A percentile compares a stretch with the other conserved stretches of the same genome.
phyloP scores from a whole-genome alignment of 2,797 vertebrate species.

The Falco peregrinus region DNA sequence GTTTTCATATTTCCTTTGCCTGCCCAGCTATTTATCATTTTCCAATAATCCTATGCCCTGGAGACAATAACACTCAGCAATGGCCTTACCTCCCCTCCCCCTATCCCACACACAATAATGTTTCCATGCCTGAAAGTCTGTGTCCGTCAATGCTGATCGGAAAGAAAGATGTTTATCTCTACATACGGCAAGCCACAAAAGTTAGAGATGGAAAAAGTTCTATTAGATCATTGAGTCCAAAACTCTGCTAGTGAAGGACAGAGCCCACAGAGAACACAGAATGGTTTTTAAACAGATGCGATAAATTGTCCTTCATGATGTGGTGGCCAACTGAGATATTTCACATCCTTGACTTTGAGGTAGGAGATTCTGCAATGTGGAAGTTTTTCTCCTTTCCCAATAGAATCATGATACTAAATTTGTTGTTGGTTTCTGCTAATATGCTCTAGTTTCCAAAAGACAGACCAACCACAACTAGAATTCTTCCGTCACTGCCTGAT shows the following conservation, averaged over 20 bases:
- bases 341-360: slow-evolving; percentile 60
- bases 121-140: slow-evolving; percentile 58
- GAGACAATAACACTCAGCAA: slow-evolving; percentile 79
- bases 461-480: slow-evolving; percentile 69
- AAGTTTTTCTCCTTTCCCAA: slow-evolving; percentile 61
- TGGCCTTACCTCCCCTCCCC: slow-evolving; percentile 36
- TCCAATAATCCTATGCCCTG: slow-evolving; percentile 86
- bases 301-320: slow-evolving; percentile 36
- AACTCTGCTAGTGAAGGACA: slow-evolving; percentile 17
- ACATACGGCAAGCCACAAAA: slow-evolving; percentile 55
- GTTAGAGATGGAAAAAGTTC: slow-evolving; percentile 56
- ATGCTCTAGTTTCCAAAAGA: slow-evolving; percentile 59
- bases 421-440: slow-evolving; percentile 59
- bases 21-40: slow-evolving; percentile 80
- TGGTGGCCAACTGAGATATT: slow-evolving; percentile 52
- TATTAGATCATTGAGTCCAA: slow-evolving; percentile 32
- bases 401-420: slow-evolving; percentile 54
- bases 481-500: slow-evolving; percentile 71
- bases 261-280: slow-evolving; percentile 10
- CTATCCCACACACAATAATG: slow-evolving; percentile 38
- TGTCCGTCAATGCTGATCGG: slow-evolving; percentile 41
- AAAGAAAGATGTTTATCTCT: slow-evolving; percentile 64
- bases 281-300: slow-evolving; percentile 41
- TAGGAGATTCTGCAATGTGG: slow-evolving; percentile 46
- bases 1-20: slow-evolving; percentile 64